Percentiles rank a stretch among this genome's conserved stretches.
These are phyloP conservation scores for Poeciliopsis retropinna DNA, from an alignment of 2,113 vertebrate genomes.

Conservation along the genomic window DNA sequence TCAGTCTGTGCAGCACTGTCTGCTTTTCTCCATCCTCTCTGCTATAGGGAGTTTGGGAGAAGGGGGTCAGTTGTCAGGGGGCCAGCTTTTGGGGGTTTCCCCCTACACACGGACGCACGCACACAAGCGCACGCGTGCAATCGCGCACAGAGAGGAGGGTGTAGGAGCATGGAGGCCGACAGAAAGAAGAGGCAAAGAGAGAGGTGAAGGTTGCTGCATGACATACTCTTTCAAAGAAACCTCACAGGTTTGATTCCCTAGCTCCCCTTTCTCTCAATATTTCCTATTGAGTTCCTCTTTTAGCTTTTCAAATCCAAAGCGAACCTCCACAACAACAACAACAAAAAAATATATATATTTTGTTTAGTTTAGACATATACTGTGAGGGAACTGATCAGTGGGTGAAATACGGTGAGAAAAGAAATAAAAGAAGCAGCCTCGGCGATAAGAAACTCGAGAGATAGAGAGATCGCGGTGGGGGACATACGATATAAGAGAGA, in stretches of 20 bases:
- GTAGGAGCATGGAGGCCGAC: constrained; percentile 32
- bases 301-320: constrained; percentile 33
- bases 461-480: constrained; percentile 41
- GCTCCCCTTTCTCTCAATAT: constrained; percentile 15
- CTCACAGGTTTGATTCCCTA: constrained; percentile 44
- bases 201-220: constrained; percentile 58
- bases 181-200: constrained; percentile 34
- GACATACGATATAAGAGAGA: constrained; percentile 62
- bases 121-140: constrained; percentile 14
- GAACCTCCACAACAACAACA: background rate
- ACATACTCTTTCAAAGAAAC: constrained; percentile 58
- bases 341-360: background rate
- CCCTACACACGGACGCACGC: constrained; percentile 48
- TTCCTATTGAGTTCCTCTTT: constrained; percentile 24
- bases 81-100: constrained; percentile 70
- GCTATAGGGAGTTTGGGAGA: constrained; percentile 32
- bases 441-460: constrained; percentile 34
- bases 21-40: constrained; percentile 74
- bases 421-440: constrained; percentile 43
- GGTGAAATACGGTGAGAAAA: constrained; percentile 39
- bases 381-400: constrained; percentile 42
- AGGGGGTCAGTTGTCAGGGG: constrained; percentile 72
- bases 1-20: constrained; percentile 50
- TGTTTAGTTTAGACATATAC: constrained; percentile 9
- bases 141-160: constrained; percentile 33